Percentiles rank a stretch among this genome's conserved stretches.
These are phyloP conservation scores for Euschistus heros DNA, from an alignment of 1,140 invertebrate species.

Conservation along the genomic window DNA sequence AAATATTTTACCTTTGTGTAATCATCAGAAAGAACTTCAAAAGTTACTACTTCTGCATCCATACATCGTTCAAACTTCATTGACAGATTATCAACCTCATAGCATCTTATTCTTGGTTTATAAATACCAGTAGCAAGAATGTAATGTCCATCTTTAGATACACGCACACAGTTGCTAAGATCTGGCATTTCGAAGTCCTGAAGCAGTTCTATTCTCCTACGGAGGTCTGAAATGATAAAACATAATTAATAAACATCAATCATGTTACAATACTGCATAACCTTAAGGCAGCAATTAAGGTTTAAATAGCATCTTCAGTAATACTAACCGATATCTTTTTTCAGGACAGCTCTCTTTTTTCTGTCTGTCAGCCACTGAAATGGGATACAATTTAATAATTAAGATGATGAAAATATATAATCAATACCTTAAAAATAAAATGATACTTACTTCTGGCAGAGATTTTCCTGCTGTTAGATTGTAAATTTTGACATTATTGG, in stretches of 20 bases:
- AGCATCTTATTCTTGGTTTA: slow-evolving; percentile 92
- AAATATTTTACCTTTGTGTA: slow-evolving; percentile 65
- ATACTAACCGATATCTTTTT: slow-evolving; percentile 69
- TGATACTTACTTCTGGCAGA: slow-evolving; percentile 76
- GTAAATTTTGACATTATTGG: slow-evolving; percentile 96
- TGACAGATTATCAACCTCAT: slow-evolving; percentile 89
- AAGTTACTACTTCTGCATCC: slow-evolving; percentile 86
- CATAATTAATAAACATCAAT: slow-evolving; percentile 12
- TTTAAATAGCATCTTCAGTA: too few species aligned
- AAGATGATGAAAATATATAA: neutral
- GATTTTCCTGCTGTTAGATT: slow-evolving; percentile 94
- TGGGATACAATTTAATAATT: slow-evolving; percentile 17
- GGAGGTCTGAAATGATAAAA: slow-evolving; percentile 49
- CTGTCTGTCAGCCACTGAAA: slow-evolving; percentile 86
- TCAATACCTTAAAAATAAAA: slow-evolving; percentile 13
- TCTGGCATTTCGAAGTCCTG: slow-evolving; percentile 99
- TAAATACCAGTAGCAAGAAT: slow-evolving; percentile 90
- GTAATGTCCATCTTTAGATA: slow-evolving; percentile 88
- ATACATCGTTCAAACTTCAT: slow-evolving; percentile 98
- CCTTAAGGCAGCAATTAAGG: neutral
- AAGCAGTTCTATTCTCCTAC: slow-evolving; percentile 86
- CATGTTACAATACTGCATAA: neutral
- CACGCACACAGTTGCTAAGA: slow-evolving; percentile 70
- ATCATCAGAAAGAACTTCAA: slow-evolving; percentile 80
- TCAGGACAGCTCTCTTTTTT: slow-evolving; percentile 72